Conservation (phyloP, 2,797 vertebrate species). For the Vipera latastei region DNA sequence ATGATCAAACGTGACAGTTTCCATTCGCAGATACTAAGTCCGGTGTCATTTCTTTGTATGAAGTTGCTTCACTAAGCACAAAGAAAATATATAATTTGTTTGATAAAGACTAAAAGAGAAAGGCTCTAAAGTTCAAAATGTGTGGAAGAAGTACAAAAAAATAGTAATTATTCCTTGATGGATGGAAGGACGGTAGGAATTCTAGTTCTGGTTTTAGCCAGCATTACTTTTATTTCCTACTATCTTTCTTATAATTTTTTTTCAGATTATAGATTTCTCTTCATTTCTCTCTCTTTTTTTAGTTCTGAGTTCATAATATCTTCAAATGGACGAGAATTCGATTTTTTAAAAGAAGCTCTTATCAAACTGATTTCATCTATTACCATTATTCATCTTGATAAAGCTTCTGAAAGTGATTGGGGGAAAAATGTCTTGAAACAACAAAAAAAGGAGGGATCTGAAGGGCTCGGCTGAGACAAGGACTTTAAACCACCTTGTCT, state of each 20-base stretch:
- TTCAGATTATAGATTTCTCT: constrained; percentile 5
- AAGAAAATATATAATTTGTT: constrained; percentile 40
- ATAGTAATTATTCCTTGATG: neutral
- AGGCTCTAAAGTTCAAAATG: constrained; percentile 51
- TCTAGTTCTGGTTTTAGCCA: constrained; percentile 28
- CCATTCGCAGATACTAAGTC: constrained; percentile 52
- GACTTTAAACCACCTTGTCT: neutral
- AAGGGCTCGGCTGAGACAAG: neutral
- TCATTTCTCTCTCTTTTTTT: neutral
- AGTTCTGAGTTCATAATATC: neutral
- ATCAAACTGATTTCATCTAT: constrained; percentile 34
- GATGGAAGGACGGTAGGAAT: neutral
- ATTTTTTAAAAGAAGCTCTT: constrained; percentile 34
- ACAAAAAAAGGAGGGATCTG: neutral
- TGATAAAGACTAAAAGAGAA: constrained; percentile 58
- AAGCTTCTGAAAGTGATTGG: neutral
- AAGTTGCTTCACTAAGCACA: constrained; percentile 42
- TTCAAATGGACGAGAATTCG: constrained; percentile 30
- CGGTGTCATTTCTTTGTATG: constrained; percentile 41
- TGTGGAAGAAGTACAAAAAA: neutral
- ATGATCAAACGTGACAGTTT: constrained; percentile 54
- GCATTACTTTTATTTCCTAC: constrained; percentile 6
- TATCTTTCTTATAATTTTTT: constrained; percentile 12
- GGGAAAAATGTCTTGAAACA: neutral
- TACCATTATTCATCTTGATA: constrained; percentile 23